Base-by-base conservation (phyloP, 1,140 invertebrate species). In the Megalopta genalis region DNA sequence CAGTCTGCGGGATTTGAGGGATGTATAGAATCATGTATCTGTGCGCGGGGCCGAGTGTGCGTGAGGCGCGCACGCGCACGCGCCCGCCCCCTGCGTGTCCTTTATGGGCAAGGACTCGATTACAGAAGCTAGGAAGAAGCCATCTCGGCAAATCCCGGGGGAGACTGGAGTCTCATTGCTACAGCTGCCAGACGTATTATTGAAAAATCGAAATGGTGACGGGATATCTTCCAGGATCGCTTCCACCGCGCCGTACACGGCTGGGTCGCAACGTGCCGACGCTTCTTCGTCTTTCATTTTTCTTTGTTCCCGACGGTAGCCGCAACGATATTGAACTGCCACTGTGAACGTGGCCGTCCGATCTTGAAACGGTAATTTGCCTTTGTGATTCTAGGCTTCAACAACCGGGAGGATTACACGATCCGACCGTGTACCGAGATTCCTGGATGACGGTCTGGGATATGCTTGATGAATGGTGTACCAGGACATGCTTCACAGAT, bases 81-180 rank as follows among this genome's bases (percentile, higher is more conserved):
- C 18, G 14, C 25, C 14, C 74, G 62, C 54, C 37, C 37, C 63
- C 54, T 73, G 57, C 69, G 54, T 57, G 21, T 57, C 7, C 54
- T 57, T 57, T 66, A 69, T 54, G 78, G 63, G 66, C n/a, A 74
- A 70, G 74, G 82, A 87, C 77, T 87, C 85, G 86, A 87, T 86
- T 86, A 88, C 83, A 82, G 64, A 80, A 74, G 83, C 80, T 77
- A 75, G 73, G 73, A 88, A 87, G 88, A 89, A 88, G 87, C 88
- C 88, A 83, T 87, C 75, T 73, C 66, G 77, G 49, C 1, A 77
- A 85, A 86, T 89, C 89, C 88, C 84, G 52, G 63, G 83, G 81
- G 86, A 90, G 73, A 70, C 77, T 49, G 52, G 52, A 76, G 78
- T 80, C 80, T 85, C 25, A 39, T 32, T 54, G 21, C 59, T 16